phyloP scores from a whole-genome alignment of 2,888 invertebrate species.

The Caenorhabditis zanzibari region DNA sequence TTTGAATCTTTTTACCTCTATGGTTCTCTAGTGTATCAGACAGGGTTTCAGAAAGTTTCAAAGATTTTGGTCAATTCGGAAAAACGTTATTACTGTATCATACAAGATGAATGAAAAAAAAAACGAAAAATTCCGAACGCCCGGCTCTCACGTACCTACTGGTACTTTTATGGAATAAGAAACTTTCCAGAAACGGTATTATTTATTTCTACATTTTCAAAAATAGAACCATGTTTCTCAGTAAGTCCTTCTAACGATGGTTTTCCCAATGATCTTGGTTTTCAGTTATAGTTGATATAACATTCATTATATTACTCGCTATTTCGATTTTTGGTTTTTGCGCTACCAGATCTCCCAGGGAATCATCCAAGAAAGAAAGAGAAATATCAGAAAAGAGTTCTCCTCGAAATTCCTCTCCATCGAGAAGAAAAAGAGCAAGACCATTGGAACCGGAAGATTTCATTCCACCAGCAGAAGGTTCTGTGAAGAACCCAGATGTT shows the following conservation, averaged over 20 bases:
- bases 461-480: constrained; percentile 31
- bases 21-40: no score
- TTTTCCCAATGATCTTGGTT: neutral
- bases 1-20: no score
- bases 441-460: constrained; percentile 40
- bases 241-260: neutral
- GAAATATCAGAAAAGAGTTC: neutral
- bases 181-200: neutral
- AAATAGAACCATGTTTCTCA: constrained; percentile 2
- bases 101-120: no score
- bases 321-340: constrained; percentile 20
- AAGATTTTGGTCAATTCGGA: no score
- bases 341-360: constrained; percentile 11
- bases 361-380: constrained; percentile 15
- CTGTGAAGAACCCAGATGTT: constrained; percentile 34
- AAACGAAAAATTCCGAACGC: no score
- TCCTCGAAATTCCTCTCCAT: neutral
- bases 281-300: constrained; percentile 10
- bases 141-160: no score
- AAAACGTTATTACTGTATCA: no score
- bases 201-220: constrained; percentile 12
- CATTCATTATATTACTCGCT: constrained; percentile 18
- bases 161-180: no score
- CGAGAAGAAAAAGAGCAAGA: constrained; percentile 8
- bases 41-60: no score